Base-by-base conservation (phyloP, 2,113 vertebrate genomes). In the Rhadina sibilatrix region DNA sequence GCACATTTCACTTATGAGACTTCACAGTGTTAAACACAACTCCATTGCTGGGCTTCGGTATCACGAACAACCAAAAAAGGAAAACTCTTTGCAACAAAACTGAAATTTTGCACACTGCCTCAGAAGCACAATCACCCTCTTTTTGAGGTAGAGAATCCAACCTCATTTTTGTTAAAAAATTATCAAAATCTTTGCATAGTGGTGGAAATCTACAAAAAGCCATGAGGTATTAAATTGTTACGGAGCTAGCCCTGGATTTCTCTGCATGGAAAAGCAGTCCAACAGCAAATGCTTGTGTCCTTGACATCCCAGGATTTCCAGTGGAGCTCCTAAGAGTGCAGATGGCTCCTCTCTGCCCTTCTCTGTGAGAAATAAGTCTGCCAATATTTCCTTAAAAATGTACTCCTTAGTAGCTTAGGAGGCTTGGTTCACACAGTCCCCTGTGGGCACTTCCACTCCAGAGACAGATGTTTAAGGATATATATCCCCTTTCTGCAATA, bases 311-410 rank as follows among this genome's bases (percentile, higher is more conserved):
- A 1, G 53, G 21, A 87, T 42, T 82, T 57, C 77, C 5, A 0
- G 6, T 3, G 40, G 37, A 79, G 40, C 14, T 79, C 49, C 57
- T 57, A 52, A 21, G 61, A 54, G 40, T 37, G n/a, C 0, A 0
- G 19, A 33, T 27, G 35, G 28, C 28, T 87, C n/a, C 28, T 47
- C 50, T 83, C 33, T 54, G 33, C 46, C 35, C 42, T 87, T 54
- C 72, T 91, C 59, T 69, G 40, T 30, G 81, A 76, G 52, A 42
- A n/a, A 61, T 14, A 79, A 74, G 64, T 37, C 61, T 79, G 61
- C 40, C 65, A 69, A 76, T 24, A 18, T 71, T 81, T 92, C 37
- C 59, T 30, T 38, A 81, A n/a, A 12, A 76, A 87, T 57, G 57
- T 12, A 65, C 31, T 71, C 31, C 64, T 66, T 30, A 21, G 31